Evolutionary conservation across 1,140 invertebrate species (phyloP).

Genomic region (Argopecten irradians): DNA sequence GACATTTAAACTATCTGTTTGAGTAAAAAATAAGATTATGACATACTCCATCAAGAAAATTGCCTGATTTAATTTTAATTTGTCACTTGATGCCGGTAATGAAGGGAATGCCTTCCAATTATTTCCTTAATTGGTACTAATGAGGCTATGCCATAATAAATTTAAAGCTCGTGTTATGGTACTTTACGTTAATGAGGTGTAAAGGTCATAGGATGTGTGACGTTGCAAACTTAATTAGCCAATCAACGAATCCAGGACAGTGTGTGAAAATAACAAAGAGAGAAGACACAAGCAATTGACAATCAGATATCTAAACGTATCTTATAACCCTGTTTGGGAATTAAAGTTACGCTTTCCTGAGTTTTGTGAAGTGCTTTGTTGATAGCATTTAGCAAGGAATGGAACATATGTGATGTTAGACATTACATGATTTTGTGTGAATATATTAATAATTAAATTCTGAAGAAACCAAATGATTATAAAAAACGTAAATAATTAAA

Average conservation of each 20-base stretch:
- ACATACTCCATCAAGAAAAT: slow-evolving; percentile 18
- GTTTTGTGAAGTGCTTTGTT: too few relatives aligned
- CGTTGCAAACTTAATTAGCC: neutral
- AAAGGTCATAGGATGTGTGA: neutral
- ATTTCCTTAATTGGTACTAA: neutral
- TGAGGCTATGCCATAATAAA: neutral
- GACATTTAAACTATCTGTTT: neutral
- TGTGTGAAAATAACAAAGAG: neutral
- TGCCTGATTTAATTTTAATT: neutral
- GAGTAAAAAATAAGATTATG: neutral
- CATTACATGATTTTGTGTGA: too few relatives aligned
- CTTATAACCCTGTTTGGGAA: neutral
- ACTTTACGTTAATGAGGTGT: neutral
- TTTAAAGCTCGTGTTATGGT: neutral
- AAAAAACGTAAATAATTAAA: too few relatives aligned
- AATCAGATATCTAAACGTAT: neutral
- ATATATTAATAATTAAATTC: too few relatives aligned
- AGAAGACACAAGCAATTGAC: neutral
- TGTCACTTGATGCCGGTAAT: neutral
- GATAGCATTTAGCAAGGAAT: too few relatives aligned
- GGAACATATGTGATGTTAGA: too few relatives aligned
- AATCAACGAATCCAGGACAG: neutral
- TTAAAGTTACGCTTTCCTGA: neutral
- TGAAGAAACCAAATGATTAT: too few relatives aligned
- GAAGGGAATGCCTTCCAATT: neutral